Evolutionary conservation across 1,140 invertebrate genomes (phyloP), one percentile per base, ranked within the genome.

Genomic region (Harpegnathos saltator): DNA sequence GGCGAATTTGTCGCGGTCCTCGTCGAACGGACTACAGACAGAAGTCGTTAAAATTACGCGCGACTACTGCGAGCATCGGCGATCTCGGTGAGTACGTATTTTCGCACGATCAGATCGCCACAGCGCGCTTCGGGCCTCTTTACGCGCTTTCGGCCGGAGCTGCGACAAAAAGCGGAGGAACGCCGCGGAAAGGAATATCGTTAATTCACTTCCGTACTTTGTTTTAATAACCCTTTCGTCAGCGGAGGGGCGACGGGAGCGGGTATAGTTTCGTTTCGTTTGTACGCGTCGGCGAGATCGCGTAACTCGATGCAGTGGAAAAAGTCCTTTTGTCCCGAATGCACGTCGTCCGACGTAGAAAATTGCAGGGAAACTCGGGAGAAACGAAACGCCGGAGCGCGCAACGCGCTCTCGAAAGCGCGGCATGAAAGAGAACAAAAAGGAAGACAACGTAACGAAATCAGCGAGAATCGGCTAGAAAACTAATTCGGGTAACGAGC

Each of bases 361-460:
- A 88, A 88, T 87, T 87, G 73, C 68, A 66, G 85, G 77, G 84
- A 88, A 85, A 83, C 62, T 62, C 72, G 77, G 66, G 50, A 81
- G 59, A 81, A 72, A 81, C 54, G 65, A 26, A 68, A 48, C 44
- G 44, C 15, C 29, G 29, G 5, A 33, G 29, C 29, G 29, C 1
- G 1, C 5, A 33, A 33, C 29, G 29, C 5, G 29, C n/a, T n/a
- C n/a, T n/a, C n/a, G n/a, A 3, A 65, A 78, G 73, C 82, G 82
- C 82, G 58, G 48, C 15, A 52, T 22, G 73, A 38, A 72, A 69
- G 71, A 66, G 58, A 48, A 52, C 38, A 33, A 17, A 73, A 82
- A 82, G 15, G 7, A 11, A 15, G 56, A 17, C 29, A 11, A 58
- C 11, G 52, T 44, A 74, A 74, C 44, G 48, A 74, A 78, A 65